Conservation (phyloP, 2,888 invertebrate species). For the Harpagoxenus sublaevis region DNA sequence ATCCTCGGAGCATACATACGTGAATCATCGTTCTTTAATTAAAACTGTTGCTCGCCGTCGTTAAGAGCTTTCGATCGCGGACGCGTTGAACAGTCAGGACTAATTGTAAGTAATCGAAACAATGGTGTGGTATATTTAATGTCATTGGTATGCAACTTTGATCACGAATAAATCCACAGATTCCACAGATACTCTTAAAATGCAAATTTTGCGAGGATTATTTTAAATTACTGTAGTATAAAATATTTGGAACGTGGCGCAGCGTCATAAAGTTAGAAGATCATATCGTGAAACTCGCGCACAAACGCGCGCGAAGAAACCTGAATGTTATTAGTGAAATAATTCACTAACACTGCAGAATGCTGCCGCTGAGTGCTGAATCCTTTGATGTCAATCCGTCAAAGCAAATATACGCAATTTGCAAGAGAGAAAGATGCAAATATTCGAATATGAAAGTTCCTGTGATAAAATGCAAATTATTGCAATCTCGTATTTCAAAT, state of each 20-base stretch:
- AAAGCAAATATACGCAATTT: constrained; percentile 27
- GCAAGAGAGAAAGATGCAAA: constrained; percentile 34
- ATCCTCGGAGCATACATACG: too few relatives aligned
- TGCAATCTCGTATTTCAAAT: constrained; percentile 13
- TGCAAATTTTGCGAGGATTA: constrained; percentile 16
- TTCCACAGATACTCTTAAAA: neutral
- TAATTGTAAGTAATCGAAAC: neutral
- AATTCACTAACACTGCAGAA: constrained; percentile 12
- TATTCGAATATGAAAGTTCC: neutral
- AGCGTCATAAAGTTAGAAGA: neutral
- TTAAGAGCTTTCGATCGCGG: constrained; percentile 1
- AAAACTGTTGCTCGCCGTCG: neutral
- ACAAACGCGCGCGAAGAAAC: neutral
- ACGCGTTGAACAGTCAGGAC: neutral
- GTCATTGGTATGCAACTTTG: neutral
- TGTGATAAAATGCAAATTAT: constrained; percentile 26
- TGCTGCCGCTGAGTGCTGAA: constrained; percentile 4
- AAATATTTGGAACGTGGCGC: neutral
- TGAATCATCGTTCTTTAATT: constrained; percentile 17
- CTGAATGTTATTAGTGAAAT: constrained; percentile 10
- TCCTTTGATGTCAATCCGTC: constrained; percentile 27
- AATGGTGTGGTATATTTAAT: neutral
- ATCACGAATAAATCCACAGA: neutral
- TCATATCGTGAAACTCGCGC: constrained; percentile 8
- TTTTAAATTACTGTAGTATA: neutral